Percentiles rank a stretch among this genome's conserved stretches.
These are phyloP conservation scores for Hyla sarda DNA, from an alignment of 2,113 vertebrate species.

Conservation along the genomic window DNA sequence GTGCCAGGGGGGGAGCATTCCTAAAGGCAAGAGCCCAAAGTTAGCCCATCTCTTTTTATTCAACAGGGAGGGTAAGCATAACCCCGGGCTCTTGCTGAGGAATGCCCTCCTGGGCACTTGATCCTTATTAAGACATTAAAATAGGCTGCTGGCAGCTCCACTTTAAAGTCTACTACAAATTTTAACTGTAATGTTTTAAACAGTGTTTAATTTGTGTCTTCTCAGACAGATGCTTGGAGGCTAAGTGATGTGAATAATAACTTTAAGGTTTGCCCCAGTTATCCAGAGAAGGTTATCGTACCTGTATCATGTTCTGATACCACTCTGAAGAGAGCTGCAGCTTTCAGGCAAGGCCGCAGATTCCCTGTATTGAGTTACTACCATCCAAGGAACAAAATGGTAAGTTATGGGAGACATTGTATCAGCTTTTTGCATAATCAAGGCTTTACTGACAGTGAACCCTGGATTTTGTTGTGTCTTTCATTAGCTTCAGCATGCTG, in stretches of 20 bases:
- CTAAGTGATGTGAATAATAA: constrained; percentile 78
- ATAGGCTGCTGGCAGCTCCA: no score
- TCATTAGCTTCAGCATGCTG: background rate
- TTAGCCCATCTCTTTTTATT: no score
- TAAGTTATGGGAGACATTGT: constrained; percentile 63
- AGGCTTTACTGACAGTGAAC: background rate
- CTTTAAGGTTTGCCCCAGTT: constrained; percentile 77
- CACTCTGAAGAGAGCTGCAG: constrained; percentile 70
- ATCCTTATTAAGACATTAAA: no score
- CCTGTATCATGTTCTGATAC: constrained; percentile 70
- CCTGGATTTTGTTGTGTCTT: background rate
- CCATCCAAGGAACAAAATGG: constrained; percentile 75
- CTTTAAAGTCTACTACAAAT: background rate
- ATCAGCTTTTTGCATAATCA: background rate
- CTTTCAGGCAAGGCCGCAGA: constrained; percentile 80
- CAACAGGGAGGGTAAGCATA: no score
- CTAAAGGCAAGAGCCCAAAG: no score
- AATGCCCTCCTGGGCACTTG: no score
- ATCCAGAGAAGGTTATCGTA: constrained; percentile 74
- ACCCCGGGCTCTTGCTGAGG: no score
- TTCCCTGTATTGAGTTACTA: constrained; percentile 84
- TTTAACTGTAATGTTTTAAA: background rate
- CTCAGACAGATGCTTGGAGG: constrained; percentile 79
- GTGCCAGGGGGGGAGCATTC: no score
- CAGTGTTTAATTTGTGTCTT: constrained; percentile 31